Conservation (phyloP, 35 echinoderm and acorn worm species). For the Anneissia japonica region DNA sequence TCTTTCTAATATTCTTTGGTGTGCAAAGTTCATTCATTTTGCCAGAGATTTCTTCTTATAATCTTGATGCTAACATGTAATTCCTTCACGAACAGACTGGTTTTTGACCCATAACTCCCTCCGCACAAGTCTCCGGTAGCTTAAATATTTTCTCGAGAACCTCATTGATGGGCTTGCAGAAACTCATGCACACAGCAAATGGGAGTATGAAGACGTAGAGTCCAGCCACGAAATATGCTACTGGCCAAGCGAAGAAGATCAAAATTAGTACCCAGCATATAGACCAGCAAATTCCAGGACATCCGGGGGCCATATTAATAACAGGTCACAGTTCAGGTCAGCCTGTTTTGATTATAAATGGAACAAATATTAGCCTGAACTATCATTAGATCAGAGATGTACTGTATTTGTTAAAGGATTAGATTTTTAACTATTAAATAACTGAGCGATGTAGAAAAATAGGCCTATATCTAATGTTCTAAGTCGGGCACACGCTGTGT, state of each 20-base stretch:
- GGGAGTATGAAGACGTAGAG: conserved; percentile 88
- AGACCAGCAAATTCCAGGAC: conserved; percentile 84
- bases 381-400: no score
- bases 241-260: conserved; percentile 94
- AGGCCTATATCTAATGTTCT: no score
- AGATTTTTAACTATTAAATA: no score
- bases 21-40: no score
- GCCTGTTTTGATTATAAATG: no score
- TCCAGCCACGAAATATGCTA: conserved; percentile 76
- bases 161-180: conserved; percentile 83
- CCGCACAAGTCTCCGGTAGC: conserved; percentile 60
- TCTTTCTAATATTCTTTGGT: no score
- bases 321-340: not conserved
- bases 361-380: no score
- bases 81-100: conserved; percentile 58
- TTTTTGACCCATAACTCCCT: conserved; percentile 86
- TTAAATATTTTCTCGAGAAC: conserved; percentile 69
- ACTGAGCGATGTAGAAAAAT: no score
- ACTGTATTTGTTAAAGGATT: no score
- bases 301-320: conserved; percentile 31
- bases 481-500: no score
- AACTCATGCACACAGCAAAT: conserved; percentile 85
- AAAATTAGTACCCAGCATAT: conserved; percentile 78
- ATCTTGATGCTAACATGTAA: no score
- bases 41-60: no score